Conservation (phyloP, 1,140 invertebrate genomes). For the Leptinotarsa texana region DNA sequence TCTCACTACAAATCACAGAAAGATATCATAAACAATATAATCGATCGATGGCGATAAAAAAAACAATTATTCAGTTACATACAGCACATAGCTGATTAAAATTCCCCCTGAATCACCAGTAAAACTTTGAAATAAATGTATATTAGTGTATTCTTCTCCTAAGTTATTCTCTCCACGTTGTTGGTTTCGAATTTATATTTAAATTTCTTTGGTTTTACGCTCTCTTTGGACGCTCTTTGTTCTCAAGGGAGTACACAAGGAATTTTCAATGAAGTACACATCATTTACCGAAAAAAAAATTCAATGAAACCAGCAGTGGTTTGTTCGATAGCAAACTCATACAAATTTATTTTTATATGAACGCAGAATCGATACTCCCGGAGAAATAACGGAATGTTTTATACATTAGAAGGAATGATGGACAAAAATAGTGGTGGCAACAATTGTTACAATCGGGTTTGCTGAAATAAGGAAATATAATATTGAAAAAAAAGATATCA, state of each 20-base stretch:
- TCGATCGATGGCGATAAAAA: not conserved
- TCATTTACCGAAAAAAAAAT: not conserved
- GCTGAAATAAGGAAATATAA: too few relatives aligned
- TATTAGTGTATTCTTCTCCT: not conserved
- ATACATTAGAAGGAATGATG: too few relatives aligned
- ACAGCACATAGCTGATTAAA: not conserved
- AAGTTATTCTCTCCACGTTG: not conserved
- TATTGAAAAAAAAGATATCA: too few relatives aligned
- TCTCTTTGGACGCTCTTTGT: conserved; percentile 2
- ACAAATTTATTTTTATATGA: not conserved
- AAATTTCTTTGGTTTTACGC: conserved; percentile 8
- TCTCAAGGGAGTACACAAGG: not conserved
- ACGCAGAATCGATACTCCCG: too few relatives aligned
- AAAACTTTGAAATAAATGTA: conserved; percentile 4
- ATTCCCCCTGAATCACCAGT: not conserved
- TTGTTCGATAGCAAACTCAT: not conserved
- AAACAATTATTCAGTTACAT: not conserved
- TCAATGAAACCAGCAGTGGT: not conserved
- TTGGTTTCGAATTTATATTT: not conserved
- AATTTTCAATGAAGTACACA: conserved; percentile 1
- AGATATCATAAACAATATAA: not conserved
- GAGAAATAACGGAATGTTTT: too few relatives aligned
- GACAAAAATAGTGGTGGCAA: too few relatives aligned
- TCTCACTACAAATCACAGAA: too few relatives aligned
- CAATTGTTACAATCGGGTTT: too few relatives aligned